A percentile compares a stretch with the other conserved stretches of the same genome.
Conservation (phyloP, 2,113 vertebrate species). For the Phalacrocorax pelagicus region DNA sequence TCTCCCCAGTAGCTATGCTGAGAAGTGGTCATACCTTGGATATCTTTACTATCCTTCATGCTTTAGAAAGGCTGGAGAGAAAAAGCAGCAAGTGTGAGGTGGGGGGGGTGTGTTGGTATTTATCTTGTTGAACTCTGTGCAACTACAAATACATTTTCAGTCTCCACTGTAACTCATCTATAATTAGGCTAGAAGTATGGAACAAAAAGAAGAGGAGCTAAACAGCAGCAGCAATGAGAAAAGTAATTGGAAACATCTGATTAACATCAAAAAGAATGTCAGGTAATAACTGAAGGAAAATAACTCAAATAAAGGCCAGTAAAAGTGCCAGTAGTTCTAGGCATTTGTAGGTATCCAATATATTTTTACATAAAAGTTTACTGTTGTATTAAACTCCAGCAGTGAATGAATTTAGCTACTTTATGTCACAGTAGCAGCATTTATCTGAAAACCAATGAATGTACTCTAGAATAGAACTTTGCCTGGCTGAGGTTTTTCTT, state of each 20-base stretch:
- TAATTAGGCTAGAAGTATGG: background rate
- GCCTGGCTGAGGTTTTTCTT: background rate
- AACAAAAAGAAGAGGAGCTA: background rate
- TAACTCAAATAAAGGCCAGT: background rate
- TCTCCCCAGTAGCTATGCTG: background rate
- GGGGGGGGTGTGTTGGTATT: background rate
- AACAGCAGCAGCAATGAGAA: background rate
- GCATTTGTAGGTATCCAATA: background rate
- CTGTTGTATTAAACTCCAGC: conserved; percentile 8
- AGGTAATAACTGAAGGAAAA: conserved; percentile 10
- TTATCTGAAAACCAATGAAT: conserved; percentile 6
- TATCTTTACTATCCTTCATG: background rate
- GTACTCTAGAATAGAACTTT: background rate
- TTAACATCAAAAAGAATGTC: background rate
- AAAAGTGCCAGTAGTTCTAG: background rate
- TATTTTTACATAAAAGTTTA: conserved; percentile 57
- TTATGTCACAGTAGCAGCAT: background rate
- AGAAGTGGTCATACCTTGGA: background rate
- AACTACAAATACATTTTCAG: background rate
- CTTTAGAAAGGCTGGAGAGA: background rate
- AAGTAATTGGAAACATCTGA: conserved; percentile 15
- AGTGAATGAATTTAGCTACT: conserved; percentile 32
- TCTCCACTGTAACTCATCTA: background rate
- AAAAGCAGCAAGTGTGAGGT: background rate
- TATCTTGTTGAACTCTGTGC: background rate